These are phyloP conservation scores for Eretmochelys imbricata DNA, from an alignment of 2,113 vertebrate genomes.

Conservation along the genomic window DNA sequence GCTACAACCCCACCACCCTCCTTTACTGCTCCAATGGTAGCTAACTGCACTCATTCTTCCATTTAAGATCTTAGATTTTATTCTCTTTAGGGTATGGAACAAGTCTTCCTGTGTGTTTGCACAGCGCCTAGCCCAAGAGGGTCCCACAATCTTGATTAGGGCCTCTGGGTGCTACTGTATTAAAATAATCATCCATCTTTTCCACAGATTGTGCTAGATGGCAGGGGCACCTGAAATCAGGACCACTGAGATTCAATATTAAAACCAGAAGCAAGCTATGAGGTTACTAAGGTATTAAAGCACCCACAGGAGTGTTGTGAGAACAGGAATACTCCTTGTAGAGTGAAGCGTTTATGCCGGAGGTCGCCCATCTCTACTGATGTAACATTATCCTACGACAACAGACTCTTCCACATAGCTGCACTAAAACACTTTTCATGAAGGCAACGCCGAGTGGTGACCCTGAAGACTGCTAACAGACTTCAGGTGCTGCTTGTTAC, in stretches of 20 bases:
- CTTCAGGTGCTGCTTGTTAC: not conserved
- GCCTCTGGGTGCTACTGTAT: not conserved
- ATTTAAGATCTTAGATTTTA: not conserved
- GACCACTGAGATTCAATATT: not conserved
- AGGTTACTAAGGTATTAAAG: not conserved
- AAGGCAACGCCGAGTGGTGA: not conserved
- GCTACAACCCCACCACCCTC: fast-evolving
- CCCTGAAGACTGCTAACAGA: not conserved
- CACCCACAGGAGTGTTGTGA: fast-evolving
- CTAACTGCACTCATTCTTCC: not conserved
- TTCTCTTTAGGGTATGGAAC: not conserved
- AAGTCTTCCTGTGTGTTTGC: fast-evolving
- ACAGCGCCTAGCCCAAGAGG: fast-evolving
- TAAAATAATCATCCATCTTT: not conserved
- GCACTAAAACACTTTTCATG: not conserved
- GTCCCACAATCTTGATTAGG: not conserved
- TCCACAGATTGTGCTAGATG: not conserved
- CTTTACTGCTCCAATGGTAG: no score
- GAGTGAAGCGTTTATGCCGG: not conserved
- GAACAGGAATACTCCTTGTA: fast-evolving
- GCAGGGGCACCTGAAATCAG: not conserved
- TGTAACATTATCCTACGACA: not conserved
- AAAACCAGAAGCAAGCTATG: fast-evolving
- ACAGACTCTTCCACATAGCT: not conserved
- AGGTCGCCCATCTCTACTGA: not conserved